A percentile compares a stretch with the other conserved stretches of the same genome.
These are phyloP conservation scores for Steinernema feltiae DNA, from an alignment of 1,140 invertebrate species.

Conservation along the genomic window DNA sequence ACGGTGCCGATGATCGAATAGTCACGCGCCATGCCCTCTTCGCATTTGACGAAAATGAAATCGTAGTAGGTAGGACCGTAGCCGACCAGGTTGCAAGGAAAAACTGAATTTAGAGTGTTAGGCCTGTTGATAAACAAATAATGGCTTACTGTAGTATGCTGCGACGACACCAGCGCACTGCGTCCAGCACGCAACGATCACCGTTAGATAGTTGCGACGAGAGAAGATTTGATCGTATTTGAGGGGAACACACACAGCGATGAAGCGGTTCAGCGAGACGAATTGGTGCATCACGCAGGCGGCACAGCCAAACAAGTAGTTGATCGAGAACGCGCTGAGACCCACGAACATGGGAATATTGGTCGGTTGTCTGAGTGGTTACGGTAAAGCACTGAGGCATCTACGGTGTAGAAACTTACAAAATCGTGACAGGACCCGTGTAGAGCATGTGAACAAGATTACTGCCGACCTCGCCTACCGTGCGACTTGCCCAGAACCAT, in stretches of 20 bases:
- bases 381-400: background rate
- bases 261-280: background rate
- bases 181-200: background rate
- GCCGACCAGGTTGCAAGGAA: background rate
- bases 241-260: background rate
- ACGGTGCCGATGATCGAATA: background rate
- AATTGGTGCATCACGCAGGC: constrained; percentile 8
- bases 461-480: background rate
- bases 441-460: background rate
- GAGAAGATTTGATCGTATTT: background rate
- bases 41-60: constrained; percentile 5
- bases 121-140: background rate
- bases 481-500: background rate
- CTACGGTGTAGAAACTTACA: background rate
- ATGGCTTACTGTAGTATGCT: background rate
- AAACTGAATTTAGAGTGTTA: background rate
- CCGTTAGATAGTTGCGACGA: background rate
- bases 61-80: background rate
- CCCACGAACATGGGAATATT: background rate
- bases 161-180: background rate
- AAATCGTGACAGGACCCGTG: background rate
- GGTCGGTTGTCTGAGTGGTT: background rate
- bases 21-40: background rate
- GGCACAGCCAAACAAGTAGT: background rate
- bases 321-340: background rate